A percentile compares a stretch with the other conserved stretches of the same genome.
phyloP scores from a whole-genome alignment of 2,797 vertebrate species.

The Anas bahamensis region DNA sequence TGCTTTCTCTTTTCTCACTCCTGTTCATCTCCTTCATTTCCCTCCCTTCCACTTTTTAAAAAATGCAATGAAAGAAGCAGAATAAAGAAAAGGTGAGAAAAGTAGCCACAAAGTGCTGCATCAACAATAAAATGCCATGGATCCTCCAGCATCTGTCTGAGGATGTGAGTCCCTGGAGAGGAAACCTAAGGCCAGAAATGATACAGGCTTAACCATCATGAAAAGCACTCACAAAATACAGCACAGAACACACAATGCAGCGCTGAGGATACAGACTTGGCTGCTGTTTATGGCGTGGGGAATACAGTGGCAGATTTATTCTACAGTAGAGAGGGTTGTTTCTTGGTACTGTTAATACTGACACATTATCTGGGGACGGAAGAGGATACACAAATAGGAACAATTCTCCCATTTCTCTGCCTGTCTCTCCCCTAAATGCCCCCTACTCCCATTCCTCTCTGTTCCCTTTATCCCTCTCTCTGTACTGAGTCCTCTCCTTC shows the following conservation, averaged over 20 bases:
- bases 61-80: background rate
- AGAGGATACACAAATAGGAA: slow-evolving; percentile 51
- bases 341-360: slow-evolving; percentile 52
- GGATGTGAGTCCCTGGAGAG: background rate
- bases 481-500: background rate
- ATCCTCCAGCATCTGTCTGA: slow-evolving; percentile 9
- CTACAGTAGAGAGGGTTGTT: slow-evolving; percentile 42
- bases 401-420: slow-evolving; percentile 54
- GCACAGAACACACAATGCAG: background rate
- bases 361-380: slow-evolving; percentile 50
- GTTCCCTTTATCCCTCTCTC: background rate
- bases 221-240: slow-evolving; percentile 52
- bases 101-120: background rate
- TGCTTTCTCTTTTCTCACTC: background rate
- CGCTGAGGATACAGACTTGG: slow-evolving; percentile 27
- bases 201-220: background rate
- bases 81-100: background rate
- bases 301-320: slow-evolving; percentile 71
- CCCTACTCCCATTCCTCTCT: slow-evolving; percentile 5
- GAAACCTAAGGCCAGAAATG: slow-evolving; percentile 24
- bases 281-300: slow-evolving; percentile 22
- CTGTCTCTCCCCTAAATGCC: slow-evolving; percentile 10
- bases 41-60: background rate
- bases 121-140: background rate
- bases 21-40: background rate